Evolutionary conservation across 2,113 vertebrate genomes (phyloP).

Genomic region (Electrona antarctica): DNA sequence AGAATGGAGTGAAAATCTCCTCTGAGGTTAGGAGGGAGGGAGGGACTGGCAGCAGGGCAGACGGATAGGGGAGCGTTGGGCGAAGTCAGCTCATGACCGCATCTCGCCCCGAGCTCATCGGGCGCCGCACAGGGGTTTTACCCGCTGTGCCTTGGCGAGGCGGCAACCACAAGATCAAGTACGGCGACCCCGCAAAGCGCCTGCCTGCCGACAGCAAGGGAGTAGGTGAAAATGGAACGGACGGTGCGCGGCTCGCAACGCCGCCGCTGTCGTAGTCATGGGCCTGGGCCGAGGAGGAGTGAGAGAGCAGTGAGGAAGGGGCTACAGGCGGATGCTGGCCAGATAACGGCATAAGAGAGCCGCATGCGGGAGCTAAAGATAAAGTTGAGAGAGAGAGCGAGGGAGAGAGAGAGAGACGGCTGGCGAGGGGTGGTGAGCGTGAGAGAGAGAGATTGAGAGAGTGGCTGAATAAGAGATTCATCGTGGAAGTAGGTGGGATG

Average conservation of each 20-base stretch:
- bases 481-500: conserved; percentile 37
- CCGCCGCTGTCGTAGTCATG: no score
- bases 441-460: neutral
- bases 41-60: conserved; percentile 25
- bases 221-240: neutral
- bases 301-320: neutral
- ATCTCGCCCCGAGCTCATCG: no score
- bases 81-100: no score
- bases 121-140: no score
- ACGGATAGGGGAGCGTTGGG: no score
- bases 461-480: conserved; percentile 50
- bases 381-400: conserved; percentile 48
- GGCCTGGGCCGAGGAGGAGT: neutral
- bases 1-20: no score
- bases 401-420: conserved; percentile 30
- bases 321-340: neutral
- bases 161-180: no score
- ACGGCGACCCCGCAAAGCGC: no score
- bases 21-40: neutral
- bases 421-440: neutral
- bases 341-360: conserved; percentile 36
- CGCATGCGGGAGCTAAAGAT: conserved; percentile 45
- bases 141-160: no score
- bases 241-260: neutral
- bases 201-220: neutral